These are phyloP conservation scores for Grammomys dolichurus DNA, from an alignment of 2,113 vertebrate species.

Conservation along the genomic window DNA sequence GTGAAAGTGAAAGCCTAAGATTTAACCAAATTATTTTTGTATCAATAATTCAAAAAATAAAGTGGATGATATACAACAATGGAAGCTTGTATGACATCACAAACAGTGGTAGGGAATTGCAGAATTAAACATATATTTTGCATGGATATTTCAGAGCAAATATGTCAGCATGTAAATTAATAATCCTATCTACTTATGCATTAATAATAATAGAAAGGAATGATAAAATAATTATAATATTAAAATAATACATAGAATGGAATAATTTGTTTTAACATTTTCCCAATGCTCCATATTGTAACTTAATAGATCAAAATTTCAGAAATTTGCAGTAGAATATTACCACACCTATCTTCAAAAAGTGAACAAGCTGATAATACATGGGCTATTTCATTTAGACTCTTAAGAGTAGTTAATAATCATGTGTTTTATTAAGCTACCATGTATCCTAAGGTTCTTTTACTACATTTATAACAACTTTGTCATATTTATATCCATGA, in stretches of 20 bases:
- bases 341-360: background rate
- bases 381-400: background rate
- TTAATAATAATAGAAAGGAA: background rate
- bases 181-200: conserved; percentile 36
- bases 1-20: conserved; percentile 69
- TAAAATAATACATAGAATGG: background rate
- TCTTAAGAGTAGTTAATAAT: background rate
- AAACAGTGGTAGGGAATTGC: conserved; percentile 59
- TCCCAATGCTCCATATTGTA: conserved; percentile 16
- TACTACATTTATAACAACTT: background rate
- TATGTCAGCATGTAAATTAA: conserved; percentile 73
- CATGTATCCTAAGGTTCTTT: background rate
- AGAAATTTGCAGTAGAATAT: background rate
- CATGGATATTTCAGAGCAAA: conserved; percentile 77
- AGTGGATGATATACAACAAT: conserved; percentile 45
- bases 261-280: conserved; percentile 65
- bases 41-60: conserved; percentile 67
- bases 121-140: conserved; percentile 77
- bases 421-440: background rate
- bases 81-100: conserved; percentile 76
- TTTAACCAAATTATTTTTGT: conserved; percentile 76
- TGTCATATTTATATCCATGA: background rate
- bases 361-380: background rate
- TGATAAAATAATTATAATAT: too few relatives aligned
- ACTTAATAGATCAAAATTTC: background rate